Evolutionary conservation across 2,113 vertebrate genomes (phyloP), one percentile per base, ranked within the genome.

Genomic region (Anhinga anhinga): DNA sequence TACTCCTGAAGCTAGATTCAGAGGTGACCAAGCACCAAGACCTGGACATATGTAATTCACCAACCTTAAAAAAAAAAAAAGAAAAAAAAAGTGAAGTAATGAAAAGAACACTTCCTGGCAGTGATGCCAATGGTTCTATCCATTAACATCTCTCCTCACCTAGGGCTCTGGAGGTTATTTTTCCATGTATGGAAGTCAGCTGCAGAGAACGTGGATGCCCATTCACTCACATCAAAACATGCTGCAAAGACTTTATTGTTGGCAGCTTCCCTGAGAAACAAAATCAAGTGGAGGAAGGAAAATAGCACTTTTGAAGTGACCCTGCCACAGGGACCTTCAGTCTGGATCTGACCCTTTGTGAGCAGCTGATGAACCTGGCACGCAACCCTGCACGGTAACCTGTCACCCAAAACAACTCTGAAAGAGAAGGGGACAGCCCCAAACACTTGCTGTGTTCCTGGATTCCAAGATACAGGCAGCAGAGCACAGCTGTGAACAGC

Each of bases 31-130:
- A 84, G 63, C 29, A 82, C 40, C 40, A 62, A 83, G 47, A 83
- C 34, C 36, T 47, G 11, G 50, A 66, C 32, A 23, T 12, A 50
- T 2, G 5, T 32, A 66, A 80, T 55, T 80, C 0, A 0, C 16
- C 71, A 91, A 25, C 5, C 36, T 81, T 56, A 29, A 52, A 8
- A 30, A 61, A 36, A 49, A 29, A 29, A 42, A 14, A 45, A 8
- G 22, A 53, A 32, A 42, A 27, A 29, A 29, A 8, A 21, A 2
- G 4, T 49, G 10, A 82, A 42, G 8, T 70, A 76, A 71, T 67
- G 34, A 80, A 80, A 86, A 11, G n/a, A 58, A 40, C 7, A 5
- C 23, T 88, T 93, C 23, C 61, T 69, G 29, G 47, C 23, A 36
- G 38, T 20, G 13, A 32, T 20, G 13, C 36, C 38, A 59, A 29